These are phyloP conservation scores for Dryas iulia DNA, from an alignment of 1,140 invertebrate species.

Conservation along the genomic window DNA sequence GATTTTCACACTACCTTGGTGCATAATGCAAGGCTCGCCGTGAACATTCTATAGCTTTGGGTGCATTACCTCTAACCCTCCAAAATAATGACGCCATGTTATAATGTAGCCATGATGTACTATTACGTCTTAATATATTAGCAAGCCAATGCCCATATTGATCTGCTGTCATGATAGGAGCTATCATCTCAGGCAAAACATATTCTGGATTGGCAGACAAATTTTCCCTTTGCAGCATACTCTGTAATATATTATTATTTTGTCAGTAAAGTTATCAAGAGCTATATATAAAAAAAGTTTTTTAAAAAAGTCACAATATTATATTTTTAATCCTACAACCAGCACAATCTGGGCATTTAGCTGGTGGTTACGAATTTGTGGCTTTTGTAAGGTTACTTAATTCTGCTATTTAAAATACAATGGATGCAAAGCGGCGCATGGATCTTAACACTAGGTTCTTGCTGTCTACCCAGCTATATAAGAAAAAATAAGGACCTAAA, in stretches of 20 bases:
- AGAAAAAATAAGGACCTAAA: too few relatives aligned
- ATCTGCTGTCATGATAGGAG: slow-evolving; percentile 82
- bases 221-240: slow-evolving; percentile 84
- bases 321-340: too few relatives aligned
- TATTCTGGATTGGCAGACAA: slow-evolving; percentile 84
- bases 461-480: too few relatives aligned
- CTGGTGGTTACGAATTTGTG: too few relatives aligned
- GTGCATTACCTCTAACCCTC: slow-evolving; percentile 89
- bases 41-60: slow-evolving; percentile 90
- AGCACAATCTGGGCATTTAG: too few relatives aligned
- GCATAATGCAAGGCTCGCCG: slow-evolving; percentile 89
- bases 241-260: slow-evolving; percentile 77
- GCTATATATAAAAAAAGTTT: too few relatives aligned
- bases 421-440: too few relatives aligned
- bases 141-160: slow-evolving; percentile 86
- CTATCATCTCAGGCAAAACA: slow-evolving; percentile 83
- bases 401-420: too few relatives aligned
- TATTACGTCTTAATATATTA: slow-evolving; percentile 85
- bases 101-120: slow-evolving; percentile 91
- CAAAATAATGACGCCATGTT: slow-evolving; percentile 93
- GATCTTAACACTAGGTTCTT: too few relatives aligned
- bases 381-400: too few relatives aligned
- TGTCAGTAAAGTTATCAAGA: too few relatives aligned
- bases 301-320: too few relatives aligned
- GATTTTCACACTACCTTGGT: slow-evolving; percentile 83